Evolutionary conservation across 2,113 vertebrate genomes (phyloP).

Genomic region (Corydoras sp.): DNA sequence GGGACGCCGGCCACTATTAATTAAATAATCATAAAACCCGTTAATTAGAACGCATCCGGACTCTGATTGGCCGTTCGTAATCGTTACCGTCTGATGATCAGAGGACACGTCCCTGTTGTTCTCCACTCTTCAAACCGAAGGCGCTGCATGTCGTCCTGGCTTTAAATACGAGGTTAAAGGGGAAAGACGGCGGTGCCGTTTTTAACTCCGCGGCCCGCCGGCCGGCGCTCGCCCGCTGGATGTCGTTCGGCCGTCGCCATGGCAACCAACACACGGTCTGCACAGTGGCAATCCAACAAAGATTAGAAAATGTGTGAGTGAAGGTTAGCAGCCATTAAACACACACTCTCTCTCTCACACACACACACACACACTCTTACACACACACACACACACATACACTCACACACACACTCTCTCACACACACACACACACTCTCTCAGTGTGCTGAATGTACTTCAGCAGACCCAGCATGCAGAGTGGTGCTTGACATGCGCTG

Average conservation of each 20-base stretch:
- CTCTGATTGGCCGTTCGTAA: no score
- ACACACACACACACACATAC: not conserved
- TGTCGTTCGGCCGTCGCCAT: not conserved
- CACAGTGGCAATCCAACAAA: not conserved
- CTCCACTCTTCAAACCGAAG: no score
- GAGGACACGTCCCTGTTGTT: no score
- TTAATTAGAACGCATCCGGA: no score
- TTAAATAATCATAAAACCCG: no score
- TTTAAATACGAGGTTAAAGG: not conserved
- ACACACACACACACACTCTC: not conserved
- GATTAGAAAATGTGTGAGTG: not conserved
- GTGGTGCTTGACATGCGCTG: not conserved
- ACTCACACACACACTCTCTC: not conserved
- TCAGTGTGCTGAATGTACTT: not conserved
- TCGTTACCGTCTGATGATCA: no score
- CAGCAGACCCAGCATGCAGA: not conserved
- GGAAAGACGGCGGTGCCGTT: not conserved
- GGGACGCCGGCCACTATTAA: no score
- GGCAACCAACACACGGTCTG: slow-evolving; percentile 6
- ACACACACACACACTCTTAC: not conserved
- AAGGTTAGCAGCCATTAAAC: not conserved
- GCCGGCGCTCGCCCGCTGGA: not conserved
- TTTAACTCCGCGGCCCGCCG: not conserved
- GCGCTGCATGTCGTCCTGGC: no score
- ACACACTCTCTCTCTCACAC: no score